Base-by-base conservation (phyloP, 2,888 invertebrate genomes). In the Hedychridium roseum region DNA sequence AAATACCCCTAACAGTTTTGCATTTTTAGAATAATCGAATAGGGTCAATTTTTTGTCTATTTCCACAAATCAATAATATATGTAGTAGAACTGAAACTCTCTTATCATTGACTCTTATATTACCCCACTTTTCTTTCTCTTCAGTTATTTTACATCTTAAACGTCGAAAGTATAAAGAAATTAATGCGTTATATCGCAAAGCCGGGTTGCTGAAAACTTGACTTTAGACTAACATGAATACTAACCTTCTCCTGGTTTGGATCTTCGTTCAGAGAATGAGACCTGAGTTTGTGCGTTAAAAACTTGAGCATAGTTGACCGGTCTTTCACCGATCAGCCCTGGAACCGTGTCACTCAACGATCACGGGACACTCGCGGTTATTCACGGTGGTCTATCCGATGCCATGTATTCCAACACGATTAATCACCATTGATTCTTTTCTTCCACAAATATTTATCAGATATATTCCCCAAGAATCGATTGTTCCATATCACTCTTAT, bases 201-300 rank as follows among this genome's bases (percentile, higher is more conserved):
- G 32, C 1, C 3, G 6, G 11, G 4, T 20, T 1, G 26, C 2
- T 3, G 17, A 14, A 23, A 34, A 20, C 37, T 20, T 42, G 48
- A 27, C 28, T 42, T 43, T 37, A 35, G 27, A 43, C 37, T 31
- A 37, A 28, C 21, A 40, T 9, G 28, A 35, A 39, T 44, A 83
- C 85, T 82, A 84, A 89, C 89, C 88, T 89, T 88, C 82, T 86
- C 86, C 76, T 84, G 83, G 80, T 85, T 86, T 83, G 84, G 85
- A 81, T 89, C 88, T 84, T 91, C 91, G 85, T 90, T 90, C 82
- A 91, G 86, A 80, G 90, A 90, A 82, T 91, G 91, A 80, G 89
- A 89, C 82, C 88, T 87, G 81, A 91, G 84, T 84, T 91, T 91
- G 82, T 90, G 88, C 73, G 91, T 91, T 79, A 91, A 85, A 83